Evolutionary conservation across 2,888 invertebrate genomes (phyloP), one percentile per base, ranked within the genome.

Genomic region (Emmelina monodactyla): DNA sequence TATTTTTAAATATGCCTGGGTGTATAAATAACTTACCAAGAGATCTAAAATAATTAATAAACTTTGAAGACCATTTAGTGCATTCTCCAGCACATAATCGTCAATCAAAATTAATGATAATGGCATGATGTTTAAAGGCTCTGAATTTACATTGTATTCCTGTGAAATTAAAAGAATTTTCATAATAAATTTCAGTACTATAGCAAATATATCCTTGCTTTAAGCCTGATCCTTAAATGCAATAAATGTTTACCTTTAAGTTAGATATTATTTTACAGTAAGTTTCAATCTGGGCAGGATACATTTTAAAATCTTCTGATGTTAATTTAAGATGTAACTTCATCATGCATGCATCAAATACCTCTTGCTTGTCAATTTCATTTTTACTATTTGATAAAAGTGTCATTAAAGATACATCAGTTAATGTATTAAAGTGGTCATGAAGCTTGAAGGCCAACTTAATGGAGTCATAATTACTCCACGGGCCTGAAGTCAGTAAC

Each of bases 231-330:
- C n/a, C n/a, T n/a, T n/a, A n/a, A n/a, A n/a, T n/a, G n/a, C 11
- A 25, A 5, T n/a, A 33, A 16, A 14, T 14, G 40, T 43, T 35
- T 55, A 69, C 73, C 51, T 58, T 54, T 14, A 68, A 28, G 46
- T 67, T 47, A 14, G 49, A 45, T 9, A 67, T 38, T 11, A 78
- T 38, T 16, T 43, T 41, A 41, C 49, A 59, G 42, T 73, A 78
- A 0, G 65, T 66, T 46, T 69, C 63, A 41, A 73, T 50, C 32
- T 65, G 57, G 2, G 58, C 58, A 14, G 76, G 78, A 50, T 68
- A 67, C 38, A 55, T 64, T 39, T 69, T 75, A 30, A 68, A 68
- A 40, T 64, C 52, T 22, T 59, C 50, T 13, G 50, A 34, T 37
- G 62, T 63, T 35, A 75, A 45, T 47, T 61, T 73, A 31, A 45